phyloP scores from a whole-genome alignment of 1,140 invertebrate genomes.

The Lethrus apterus region DNA sequence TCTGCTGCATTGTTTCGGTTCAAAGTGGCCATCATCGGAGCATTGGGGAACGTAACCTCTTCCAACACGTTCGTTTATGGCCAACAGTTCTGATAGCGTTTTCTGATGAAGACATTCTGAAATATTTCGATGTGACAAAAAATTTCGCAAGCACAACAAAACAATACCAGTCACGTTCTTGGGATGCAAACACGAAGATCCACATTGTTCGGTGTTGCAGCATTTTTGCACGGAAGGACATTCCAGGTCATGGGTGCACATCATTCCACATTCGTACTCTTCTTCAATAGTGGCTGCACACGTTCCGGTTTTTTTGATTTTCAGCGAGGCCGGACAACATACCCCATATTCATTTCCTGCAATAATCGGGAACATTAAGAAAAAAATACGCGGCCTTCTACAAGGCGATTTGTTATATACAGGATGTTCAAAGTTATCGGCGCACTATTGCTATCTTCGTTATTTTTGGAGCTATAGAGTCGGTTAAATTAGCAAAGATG shows the following conservation, averaged over 20 bases:
- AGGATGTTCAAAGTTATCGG: no score
- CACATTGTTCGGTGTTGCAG: slow-evolving; percentile 62
- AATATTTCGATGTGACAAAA: slow-evolving; percentile 14
- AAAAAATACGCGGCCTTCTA: slow-evolving; percentile 3
- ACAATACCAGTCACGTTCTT: slow-evolving; percentile 55
- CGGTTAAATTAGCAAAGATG: no score
- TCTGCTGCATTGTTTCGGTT: slow-evolving; percentile 66
- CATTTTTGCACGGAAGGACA: slow-evolving; percentile 75
- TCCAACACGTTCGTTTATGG: slow-evolving; percentile 68
- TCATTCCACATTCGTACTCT: slow-evolving; percentile 49
- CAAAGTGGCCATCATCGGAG: slow-evolving; percentile 58
- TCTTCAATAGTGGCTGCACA: slow-evolving; percentile 53
- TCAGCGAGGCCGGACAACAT: slow-evolving; percentile 70
- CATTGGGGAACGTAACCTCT: slow-evolving; percentile 79
- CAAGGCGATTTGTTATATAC: no score
- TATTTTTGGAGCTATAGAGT: no score
- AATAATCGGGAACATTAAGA: slow-evolving; percentile 18
- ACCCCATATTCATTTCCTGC: slow-evolving; percentile 76
- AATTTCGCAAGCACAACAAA: not conserved
- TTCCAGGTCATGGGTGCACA: slow-evolving; percentile 69
- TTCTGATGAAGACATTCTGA: slow-evolving; percentile 64
- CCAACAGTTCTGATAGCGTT: slow-evolving; percentile 65
- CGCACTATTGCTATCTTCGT: no score
- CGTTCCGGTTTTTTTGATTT: slow-evolving; percentile 64
- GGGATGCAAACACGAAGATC: slow-evolving; percentile 58